Conservation (phyloP, 37 sponge, comb jelly and placozoan genomes). For the Ephydatia muelleri region DNA sequence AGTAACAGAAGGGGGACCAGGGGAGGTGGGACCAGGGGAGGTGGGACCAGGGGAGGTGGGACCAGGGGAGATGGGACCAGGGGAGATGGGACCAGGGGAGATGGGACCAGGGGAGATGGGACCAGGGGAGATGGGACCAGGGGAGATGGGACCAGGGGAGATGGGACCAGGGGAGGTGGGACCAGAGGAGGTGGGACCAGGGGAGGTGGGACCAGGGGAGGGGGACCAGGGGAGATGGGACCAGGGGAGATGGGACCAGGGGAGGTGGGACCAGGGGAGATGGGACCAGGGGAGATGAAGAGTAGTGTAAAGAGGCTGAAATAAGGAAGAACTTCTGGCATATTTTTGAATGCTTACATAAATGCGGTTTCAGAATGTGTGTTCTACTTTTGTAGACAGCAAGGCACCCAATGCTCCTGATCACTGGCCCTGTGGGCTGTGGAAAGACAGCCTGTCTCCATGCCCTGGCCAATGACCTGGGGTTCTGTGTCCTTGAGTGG, state of each 20-base stretch:
- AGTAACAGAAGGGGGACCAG: no score
- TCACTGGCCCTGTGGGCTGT: slow-evolving; percentile 83
- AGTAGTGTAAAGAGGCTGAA: no score
- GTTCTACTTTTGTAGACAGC: slow-evolving; percentile 13
- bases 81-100: neutral
- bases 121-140: neutral
- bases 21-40: no score
- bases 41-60: neutral
- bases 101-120: neutral
- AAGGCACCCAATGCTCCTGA: slow-evolving; percentile 44
- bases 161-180: no score
- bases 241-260: neutral
- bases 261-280: neutral
- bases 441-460: slow-evolving; percentile 85
- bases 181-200: neutral
- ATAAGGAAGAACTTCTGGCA: no score
- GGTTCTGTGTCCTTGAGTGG: slow-evolving; percentile 67
- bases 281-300: no score
- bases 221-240: neutral
- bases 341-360: no score
- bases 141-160: neutral
- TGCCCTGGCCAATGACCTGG: slow-evolving; percentile 59
- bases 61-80: no score
- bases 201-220: neutral
- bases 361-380: neutral